A percentile compares a stretch with the other conserved stretches of the same genome.
phyloP scores from a whole-genome alignment of 2,888 invertebrate species.

The Acanthococcus lagerstroemiae region DNA sequence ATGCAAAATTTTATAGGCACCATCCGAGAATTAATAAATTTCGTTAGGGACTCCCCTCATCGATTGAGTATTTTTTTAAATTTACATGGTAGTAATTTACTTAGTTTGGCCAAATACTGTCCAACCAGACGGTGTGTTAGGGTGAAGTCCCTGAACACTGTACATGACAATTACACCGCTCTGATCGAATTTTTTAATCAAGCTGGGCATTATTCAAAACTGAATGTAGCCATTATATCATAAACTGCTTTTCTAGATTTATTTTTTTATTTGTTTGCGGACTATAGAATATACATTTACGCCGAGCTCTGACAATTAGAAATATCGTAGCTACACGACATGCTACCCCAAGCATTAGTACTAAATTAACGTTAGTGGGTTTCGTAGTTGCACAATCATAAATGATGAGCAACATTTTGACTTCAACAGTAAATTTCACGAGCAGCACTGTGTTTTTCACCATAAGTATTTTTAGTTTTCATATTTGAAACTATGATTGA shows the following conservation, averaged over 20 bases:
- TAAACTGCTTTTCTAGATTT: background rate
- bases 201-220: background rate
- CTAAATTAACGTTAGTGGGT: too few relatives aligned
- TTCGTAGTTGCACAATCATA: too few relatives aligned
- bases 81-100: background rate
- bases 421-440: too few relatives aligned
- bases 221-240: background rate
- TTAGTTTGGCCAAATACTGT: background rate
- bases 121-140: constrained; percentile 2
- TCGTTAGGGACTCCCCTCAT: constrained; percentile 8
- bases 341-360: too few relatives aligned
- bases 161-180: background rate
- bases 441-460: too few relatives aligned
- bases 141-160: constrained; percentile 11
- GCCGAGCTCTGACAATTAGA: too few relatives aligned
- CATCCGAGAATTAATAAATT: constrained; percentile 7
- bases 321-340: too few relatives aligned
- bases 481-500: too few relatives aligned
- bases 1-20: constrained; percentile 12
- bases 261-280: too few relatives aligned
- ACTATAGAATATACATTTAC: too few relatives aligned
- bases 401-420: too few relatives aligned
- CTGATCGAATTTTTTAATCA: background rate
- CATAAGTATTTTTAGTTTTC: too few relatives aligned
- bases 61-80: background rate